phyloP scores from a whole-genome alignment of 2,888 invertebrate genomes.

The Noctua fimbriata region DNA sequence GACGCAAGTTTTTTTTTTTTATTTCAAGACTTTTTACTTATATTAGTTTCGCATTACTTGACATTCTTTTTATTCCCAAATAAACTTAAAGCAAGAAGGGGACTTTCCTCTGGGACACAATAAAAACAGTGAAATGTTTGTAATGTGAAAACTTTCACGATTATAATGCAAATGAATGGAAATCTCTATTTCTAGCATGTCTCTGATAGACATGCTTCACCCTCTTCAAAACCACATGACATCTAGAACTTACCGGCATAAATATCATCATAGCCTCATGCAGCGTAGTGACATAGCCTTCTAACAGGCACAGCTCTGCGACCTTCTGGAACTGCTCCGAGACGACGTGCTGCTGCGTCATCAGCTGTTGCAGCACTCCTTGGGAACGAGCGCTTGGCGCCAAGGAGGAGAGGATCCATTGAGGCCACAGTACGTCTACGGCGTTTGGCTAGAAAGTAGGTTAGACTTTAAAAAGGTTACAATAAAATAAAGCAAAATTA shows the following conservation, averaged over 20 bases:
- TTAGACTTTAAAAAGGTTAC: background rate
- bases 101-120: background rate
- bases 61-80: background rate
- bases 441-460: constrained; percentile 89
- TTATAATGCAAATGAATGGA: background rate
- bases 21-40: background rate
- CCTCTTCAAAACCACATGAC: background rate
- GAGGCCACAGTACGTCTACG: constrained; percentile 91
- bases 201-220: too few species aligned
- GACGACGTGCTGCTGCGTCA: constrained; percentile 76
- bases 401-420: constrained; percentile 89
- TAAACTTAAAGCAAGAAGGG: background rate
- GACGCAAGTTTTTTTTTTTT: background rate
- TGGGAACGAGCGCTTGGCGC: constrained; percentile 73
- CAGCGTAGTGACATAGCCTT: constrained; percentile 91
- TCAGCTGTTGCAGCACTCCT: constrained; percentile 73
- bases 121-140: background rate
- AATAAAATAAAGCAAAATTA: background rate
- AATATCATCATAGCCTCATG: constrained; percentile 93
- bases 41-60: background rate
- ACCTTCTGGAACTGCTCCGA: constrained; percentile 85
- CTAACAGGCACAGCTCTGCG: constrained; percentile 88
- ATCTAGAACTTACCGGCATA: constrained; percentile 89
- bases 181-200: too few species aligned
- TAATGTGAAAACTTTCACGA: background rate